Base-by-base conservation (phyloP, 64 coral and sea anemone genomes). In the Pocillopora verrucosa region DNA sequence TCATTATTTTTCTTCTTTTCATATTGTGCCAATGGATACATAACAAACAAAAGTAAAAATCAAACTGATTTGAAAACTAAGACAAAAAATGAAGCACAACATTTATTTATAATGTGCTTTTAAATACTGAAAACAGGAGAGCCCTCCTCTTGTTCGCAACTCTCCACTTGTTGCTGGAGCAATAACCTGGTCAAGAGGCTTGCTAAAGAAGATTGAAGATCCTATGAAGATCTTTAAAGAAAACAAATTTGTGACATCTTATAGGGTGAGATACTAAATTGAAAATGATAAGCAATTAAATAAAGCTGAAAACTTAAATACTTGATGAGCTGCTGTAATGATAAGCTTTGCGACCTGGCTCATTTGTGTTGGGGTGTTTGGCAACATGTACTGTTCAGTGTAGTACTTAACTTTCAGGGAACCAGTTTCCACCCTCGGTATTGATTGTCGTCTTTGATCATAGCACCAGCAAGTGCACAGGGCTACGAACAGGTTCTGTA, bases 161-260 rank as follows among this genome's bases (percentile, higher is more conserved):
- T 76, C 97, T 62, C 97, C 97, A 22, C 89, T 95, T 59, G 97
- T 99, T 11, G 91, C 97, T 68, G 97, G 97, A 41, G 94, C 97
- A 10, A 99, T 99, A 76, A 95, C 88, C 30, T 99, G 97, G 97
- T 99, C 94, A 7, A 87, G 97, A 35, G 87, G 87, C 26, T 61
- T 99, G 60, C 84, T 99, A 88, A 95, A 92, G 88, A 88, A 89
- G 80, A 99, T 99, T 86, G 97, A 99, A 65, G 97, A 99, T 72
- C 97, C 97, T 30, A 99, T 99, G 97, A 99, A 93, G 85, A 88
- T 99, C 61, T 99, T 99, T 78, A 99, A 99, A 73, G 97, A 99
- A 59, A 99, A 99, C 65, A 99, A 99, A 75, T 99, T 95, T 72
- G 73, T 95, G 6, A 95, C 97, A 88, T 73, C 93, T 41, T 95